Evolutionary conservation across 2,888 invertebrate species (phyloP).

Genomic region (Tanytarsus gracilentus): DNA sequence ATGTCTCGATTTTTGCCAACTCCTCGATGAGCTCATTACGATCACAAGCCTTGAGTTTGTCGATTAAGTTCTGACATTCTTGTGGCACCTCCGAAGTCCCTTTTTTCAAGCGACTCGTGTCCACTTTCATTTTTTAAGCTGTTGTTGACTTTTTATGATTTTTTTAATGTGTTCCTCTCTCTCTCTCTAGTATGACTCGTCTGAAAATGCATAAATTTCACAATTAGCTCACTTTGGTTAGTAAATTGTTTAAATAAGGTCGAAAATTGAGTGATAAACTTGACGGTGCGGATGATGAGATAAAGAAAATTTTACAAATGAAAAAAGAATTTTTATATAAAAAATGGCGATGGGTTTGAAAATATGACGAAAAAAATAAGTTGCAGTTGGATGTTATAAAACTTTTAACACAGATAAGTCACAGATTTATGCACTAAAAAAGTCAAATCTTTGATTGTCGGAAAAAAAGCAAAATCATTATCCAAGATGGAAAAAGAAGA

Average conservation of each 20-base stretch:
- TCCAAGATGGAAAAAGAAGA: no score
- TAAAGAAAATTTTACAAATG: background rate
- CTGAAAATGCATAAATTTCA: background rate
- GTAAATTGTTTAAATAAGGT: no score
- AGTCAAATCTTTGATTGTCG: no score
- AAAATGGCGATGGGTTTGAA: conserved; percentile 9
- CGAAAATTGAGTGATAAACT: background rate
- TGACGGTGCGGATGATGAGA: background rate
- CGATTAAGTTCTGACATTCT: conserved; percentile 69
- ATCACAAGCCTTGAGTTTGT: conserved; percentile 57
- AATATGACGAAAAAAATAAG: background rate
- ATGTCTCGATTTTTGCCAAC: conserved; percentile 63
- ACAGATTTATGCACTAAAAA: no score
- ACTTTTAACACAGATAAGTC: no score
- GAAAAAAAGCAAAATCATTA: no score
- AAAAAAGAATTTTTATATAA: background rate
- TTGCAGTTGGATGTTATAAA: no score
- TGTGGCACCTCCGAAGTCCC: conserved; percentile 72
- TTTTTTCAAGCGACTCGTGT: conserved; percentile 68
- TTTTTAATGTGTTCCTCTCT: background rate
- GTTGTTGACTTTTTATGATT: conserved; percentile 31
- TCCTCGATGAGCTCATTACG: conserved; percentile 57
- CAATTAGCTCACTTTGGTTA: background rate
- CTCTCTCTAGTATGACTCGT: conserved; percentile 9
- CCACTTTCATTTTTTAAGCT: conserved; percentile 63